Conservation (phyloP, 2,888 invertebrate genomes). For the Ephialtes manifestator region DNA sequence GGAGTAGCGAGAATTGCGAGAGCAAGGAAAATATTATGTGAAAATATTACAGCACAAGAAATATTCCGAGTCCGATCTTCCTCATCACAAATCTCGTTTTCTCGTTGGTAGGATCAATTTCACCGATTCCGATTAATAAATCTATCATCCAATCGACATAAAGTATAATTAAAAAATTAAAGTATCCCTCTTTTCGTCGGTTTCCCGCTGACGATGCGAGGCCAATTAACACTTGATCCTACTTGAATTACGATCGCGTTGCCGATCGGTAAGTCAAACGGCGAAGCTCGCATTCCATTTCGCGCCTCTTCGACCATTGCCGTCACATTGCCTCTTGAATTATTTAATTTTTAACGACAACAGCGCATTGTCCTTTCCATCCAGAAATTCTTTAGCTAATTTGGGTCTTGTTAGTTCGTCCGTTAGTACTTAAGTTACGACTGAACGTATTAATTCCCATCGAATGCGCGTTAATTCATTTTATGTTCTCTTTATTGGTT, state of each 20-base stretch:
- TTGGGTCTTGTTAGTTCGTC: constrained; percentile 43
- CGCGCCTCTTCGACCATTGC: constrained; percentile 29
- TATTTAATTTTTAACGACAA: constrained; percentile 41
- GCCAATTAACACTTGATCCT: constrained; percentile 82
- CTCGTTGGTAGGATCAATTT: constrained; percentile 28
- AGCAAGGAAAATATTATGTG: constrained; percentile 44
- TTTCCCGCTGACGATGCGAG: constrained; percentile 73
- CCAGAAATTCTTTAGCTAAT: constrained; percentile 23
- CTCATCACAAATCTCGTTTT: neutral
- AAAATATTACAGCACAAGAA: neutral
- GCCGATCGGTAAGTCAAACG: constrained; percentile 58
- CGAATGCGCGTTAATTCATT: constrained; percentile 57
- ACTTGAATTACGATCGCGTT: constrained; percentile 79
- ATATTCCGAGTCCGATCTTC: constrained; percentile 1
- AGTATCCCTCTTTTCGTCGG: no score
- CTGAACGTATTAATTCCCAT: constrained; percentile 3
- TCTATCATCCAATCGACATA: constrained; percentile 2
- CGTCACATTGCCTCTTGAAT: constrained; percentile 27
- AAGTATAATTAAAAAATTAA: constrained; percentile 49
- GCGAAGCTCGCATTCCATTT: constrained; percentile 42
- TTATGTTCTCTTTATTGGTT: constrained; percentile 46
- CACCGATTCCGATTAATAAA: constrained; percentile 49
- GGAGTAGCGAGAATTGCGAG: constrained; percentile 32
- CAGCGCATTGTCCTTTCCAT: constrained; percentile 8
- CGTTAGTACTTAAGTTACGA: constrained; percentile 17